Evolutionary conservation across 2,797 vertebrate species (phyloP), one percentile per base, ranked within the genome.

Genomic region (Ibycter americanus): DNA sequence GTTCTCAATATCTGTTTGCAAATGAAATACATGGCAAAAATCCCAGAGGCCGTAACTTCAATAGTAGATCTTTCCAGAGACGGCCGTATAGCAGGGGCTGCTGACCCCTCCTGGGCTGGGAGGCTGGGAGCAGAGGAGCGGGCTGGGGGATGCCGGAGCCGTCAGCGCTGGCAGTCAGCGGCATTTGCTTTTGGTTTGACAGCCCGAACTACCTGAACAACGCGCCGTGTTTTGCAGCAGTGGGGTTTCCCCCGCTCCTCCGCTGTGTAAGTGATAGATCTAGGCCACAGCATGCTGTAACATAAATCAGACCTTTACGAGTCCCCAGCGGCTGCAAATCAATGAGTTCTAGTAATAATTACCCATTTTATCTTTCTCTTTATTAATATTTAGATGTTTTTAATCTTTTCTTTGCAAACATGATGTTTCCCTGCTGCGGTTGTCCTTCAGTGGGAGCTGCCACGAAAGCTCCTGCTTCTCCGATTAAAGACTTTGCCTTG

Each of bases 361-460:
- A 73, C 89, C 63, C 83, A 12, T 88, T 95, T 94, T 44, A 90
- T 90, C 93, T 85, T 42, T 12, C 66, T 66, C 76, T 87, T 87
- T 87, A 83, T 92, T 91, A 93, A 95, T 83, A 96, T 90, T 89
- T 91, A 74, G 83, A 47, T 4, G 1, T 4, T 83, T 87, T 83
- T 63, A 74, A 93, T 87, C 87, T 83, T 84, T 76, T 23, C 87
- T 89, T 73, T 73, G 79, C 46, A 77, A 80, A 85, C 46, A 62
- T 0, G 1, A 5, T 3, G 34, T 85, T 87, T 89, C 62, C 78
- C 78, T 42, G 59, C 79, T 82, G 58, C 1, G 3, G 40, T 26
- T 62, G 66, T 70, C 63, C 87, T 80, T 89, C 63, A 42, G 80
- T 6, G 61, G 85, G 44, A 62, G 55, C 78, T 55, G 46, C 79